A percentile compares a stretch with the other conserved stretches of the same genome.
Evolutionary conservation across 2,888 invertebrate genomes (phyloP).

Genomic region (Elmis aenea): DNA sequence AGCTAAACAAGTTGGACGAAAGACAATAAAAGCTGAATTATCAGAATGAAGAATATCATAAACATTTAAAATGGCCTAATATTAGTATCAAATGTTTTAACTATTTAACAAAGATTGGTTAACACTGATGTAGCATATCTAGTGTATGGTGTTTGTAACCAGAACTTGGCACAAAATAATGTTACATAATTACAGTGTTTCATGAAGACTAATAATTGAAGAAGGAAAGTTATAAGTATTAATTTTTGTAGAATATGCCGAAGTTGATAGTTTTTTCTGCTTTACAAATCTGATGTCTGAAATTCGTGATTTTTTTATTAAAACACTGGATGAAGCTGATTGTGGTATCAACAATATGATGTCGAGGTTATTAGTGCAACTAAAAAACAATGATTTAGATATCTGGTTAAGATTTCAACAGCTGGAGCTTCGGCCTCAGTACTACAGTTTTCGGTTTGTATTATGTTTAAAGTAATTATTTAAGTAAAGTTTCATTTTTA

Average conservation of each 20-base stretch:
- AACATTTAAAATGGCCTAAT: no score
- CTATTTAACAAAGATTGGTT: no score
- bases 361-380: slow-evolving; percentile 69
- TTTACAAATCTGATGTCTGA: slow-evolving; percentile 98
- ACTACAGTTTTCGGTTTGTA: slow-evolving; percentile 82
- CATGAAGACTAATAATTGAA: no score
- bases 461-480: slow-evolving; percentile 1
- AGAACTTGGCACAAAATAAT: no score
- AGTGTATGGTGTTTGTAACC: no score
- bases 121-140: no score
- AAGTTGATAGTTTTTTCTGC: slow-evolving; percentile 97
- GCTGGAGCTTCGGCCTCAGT: slow-evolving; percentile 90
- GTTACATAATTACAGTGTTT: no score
- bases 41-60: no score
- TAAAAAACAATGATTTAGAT: slow-evolving; percentile 71
- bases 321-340: slow-evolving; percentile 88
- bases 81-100: no score
- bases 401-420: slow-evolving; percentile 73
- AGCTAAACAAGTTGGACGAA: no score
- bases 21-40: no score
- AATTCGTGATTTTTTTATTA: slow-evolving; percentile 95
- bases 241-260: slow-evolving; percentile 74
- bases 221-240: no score
- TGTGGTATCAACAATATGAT: slow-evolving; percentile 90
- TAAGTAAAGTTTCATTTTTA: neutral